Percentiles rank a stretch among this genome's conserved stretches.
These are phyloP conservation scores for Botia almorhae DNA, from an alignment of 2,797 vertebrate genomes.

Conservation along the genomic window DNA sequence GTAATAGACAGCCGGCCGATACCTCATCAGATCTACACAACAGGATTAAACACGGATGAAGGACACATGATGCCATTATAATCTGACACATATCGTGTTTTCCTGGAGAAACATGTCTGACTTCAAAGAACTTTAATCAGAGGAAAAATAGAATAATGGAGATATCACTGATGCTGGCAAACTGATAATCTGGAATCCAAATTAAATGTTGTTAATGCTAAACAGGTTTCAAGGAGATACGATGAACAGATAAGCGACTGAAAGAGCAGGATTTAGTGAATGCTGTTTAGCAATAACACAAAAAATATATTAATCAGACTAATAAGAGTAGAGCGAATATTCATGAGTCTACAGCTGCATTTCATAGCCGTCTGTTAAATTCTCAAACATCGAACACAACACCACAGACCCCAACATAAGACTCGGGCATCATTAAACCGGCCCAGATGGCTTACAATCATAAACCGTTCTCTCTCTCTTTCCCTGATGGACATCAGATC, in stretches of 20 bases:
- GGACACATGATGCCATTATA: slow-evolving; percentile 73
- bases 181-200: slow-evolving; percentile 19
- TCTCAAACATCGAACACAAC: neutral
- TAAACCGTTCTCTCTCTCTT: slow-evolving; percentile 2
- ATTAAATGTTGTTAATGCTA: slow-evolving; percentile 13
- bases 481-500: slow-evolving; percentile 20
- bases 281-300: neutral
- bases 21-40: slow-evolving; percentile 79
- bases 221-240: neutral
- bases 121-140: slow-evolving; percentile 48
- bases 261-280: neutral
- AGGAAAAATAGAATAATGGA: neutral
- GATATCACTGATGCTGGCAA: slow-evolving; percentile 1
- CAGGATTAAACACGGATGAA: slow-evolving; percentile 72
- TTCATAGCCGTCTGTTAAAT: neutral
- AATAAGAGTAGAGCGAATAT: neutral
- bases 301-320: neutral
- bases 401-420: neutral
- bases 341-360: neutral
- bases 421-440: slow-evolving; percentile 24
- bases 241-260: neutral
- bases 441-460: slow-evolving; percentile 32
- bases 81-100: slow-evolving; percentile 61
- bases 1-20: slow-evolving; percentile 79
- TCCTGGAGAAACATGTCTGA: slow-evolving; percentile 55